These are phyloP conservation scores for Rambutsinella grinnellia DNA, from an alignment of 2,888 invertebrate genomes.

Conservation along the genomic window DNA sequence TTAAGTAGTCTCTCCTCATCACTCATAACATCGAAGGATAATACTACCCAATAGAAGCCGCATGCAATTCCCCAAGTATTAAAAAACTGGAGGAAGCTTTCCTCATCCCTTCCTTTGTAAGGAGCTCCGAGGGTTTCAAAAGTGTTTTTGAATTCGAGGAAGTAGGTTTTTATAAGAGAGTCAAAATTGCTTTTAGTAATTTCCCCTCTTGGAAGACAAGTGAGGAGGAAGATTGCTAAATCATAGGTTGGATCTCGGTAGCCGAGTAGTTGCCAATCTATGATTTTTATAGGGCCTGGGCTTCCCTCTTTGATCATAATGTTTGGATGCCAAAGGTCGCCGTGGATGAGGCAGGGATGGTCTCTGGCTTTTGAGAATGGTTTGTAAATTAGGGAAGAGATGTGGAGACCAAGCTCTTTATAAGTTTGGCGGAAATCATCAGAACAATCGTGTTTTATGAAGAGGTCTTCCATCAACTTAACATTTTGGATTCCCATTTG, in stretches of 20 bases:
- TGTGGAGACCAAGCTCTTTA: conserved; percentile 17
- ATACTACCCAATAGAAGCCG: conserved; percentile 54
- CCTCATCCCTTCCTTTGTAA: conserved; percentile 21
- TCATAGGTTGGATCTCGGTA: conserved; percentile 52
- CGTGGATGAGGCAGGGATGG: conserved; percentile 48
- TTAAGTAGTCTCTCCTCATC: conserved; percentile 20
- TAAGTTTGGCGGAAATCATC: conserved; percentile 30
- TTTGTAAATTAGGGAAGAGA: conserved; percentile 8
- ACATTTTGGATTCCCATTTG: too few species aligned
- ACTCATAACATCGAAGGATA: conserved; percentile 48
- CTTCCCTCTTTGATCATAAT: conserved; percentile 38
- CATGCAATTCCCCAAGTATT: conserved; percentile 57
- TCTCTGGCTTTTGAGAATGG: conserved; percentile 17
- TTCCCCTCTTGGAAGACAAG: conserved; percentile 34
- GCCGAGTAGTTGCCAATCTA: conserved; percentile 63
- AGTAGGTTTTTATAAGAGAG: conserved; percentile 42
- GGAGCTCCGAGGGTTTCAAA: neutral
- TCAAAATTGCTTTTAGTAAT: conserved; percentile 42
- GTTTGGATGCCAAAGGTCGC: conserved; percentile 63
- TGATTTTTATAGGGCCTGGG: conserved; percentile 44
- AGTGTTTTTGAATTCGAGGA: conserved; percentile 12
- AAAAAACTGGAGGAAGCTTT: conserved; percentile 51
- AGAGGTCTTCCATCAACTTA: conserved; percentile 26
- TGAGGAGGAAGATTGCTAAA: conserved; percentile 45
- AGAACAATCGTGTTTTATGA: conserved; percentile 25